Evolutionary conservation across 2,888 invertebrate species (phyloP), one percentile per base, ranked within the genome.

Genomic region (Tenodera sinensis): DNA sequence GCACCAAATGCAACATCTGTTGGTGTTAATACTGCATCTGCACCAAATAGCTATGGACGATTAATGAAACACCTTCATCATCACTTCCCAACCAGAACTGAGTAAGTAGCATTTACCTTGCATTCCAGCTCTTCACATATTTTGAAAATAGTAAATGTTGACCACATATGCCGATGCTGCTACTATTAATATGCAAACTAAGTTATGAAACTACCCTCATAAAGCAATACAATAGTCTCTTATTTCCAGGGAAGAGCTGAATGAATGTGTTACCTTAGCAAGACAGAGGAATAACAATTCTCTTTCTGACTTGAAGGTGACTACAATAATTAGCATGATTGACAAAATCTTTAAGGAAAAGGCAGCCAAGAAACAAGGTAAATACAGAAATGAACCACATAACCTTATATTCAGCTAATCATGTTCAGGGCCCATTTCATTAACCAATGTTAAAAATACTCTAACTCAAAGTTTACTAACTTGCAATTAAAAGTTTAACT

Each of bases 281-380:
- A 27, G 87, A 25, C 34, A 87, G 30, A 71, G 87, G 30, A 87
- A 87, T 28, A 87, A 87, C 81, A 88, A 88, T 71, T 71, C 28
- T 20, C 71, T 88, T 20, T 54, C 88, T 30, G 71, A 84, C 9
- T 25, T 88, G 15, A 30, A 54, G 14, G 4, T 88, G 25, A 28
- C 88, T 34, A 34, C 84, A 28, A 88, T 88, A 30, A 34, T 84
- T 30, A 27, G 8, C 12, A 47, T 28, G 71, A 71, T 87, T n/a
- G 87, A 87, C 0, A 71, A 87, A 30, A 25, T 30, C 20, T 8
- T 83, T 9, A 83, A 71, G 25, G 54, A 71, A 3, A 71, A 71
- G 25, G 54, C 20, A 20, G 6, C 20, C 54, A 71, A 71, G 54
- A 71, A 71, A 4, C 54, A 71, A 71, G 54, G 54, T 71, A 71